Conservation (phyloP, 2,113 vertebrate genomes). For the Nipponia nippon region DNA sequence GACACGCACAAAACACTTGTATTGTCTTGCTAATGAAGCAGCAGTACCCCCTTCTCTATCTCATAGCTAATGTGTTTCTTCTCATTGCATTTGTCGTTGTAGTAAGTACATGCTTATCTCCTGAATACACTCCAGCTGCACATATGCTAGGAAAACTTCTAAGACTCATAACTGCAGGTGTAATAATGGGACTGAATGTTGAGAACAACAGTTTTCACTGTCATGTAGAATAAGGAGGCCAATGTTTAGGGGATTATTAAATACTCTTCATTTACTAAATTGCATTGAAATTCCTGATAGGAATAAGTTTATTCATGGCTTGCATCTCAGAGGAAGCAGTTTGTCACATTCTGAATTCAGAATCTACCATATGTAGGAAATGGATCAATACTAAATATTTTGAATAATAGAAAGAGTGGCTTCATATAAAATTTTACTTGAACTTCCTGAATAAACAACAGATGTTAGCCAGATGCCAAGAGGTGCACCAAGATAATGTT, state of each 20-base stretch:
- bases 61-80: not conserved
- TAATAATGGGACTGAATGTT: not conserved
- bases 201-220: rapidly evolving
- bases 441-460: not conserved
- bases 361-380: not conserved
- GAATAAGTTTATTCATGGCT: not conserved
- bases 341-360: not conserved
- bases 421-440: not conserved
- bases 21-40: not conserved
- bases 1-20: not conserved
- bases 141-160: not conserved
- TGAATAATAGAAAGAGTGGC: not conserved
- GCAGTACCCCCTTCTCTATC: not conserved
- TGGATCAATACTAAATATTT: not conserved
- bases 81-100: not conserved
- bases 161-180: not conserved
- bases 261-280: not conserved
- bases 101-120: not conserved
- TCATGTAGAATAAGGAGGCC: not conserved
- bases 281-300: not conserved
- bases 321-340: not conserved
- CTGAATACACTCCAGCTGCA: not conserved
- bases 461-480: not conserved
- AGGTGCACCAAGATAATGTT: not conserved
- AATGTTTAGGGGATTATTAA: not conserved